Evolutionary conservation across 2,113 vertebrate genomes (phyloP), one percentile per base, ranked within the genome.

Genomic region (Vulpes lagopus): DNA sequence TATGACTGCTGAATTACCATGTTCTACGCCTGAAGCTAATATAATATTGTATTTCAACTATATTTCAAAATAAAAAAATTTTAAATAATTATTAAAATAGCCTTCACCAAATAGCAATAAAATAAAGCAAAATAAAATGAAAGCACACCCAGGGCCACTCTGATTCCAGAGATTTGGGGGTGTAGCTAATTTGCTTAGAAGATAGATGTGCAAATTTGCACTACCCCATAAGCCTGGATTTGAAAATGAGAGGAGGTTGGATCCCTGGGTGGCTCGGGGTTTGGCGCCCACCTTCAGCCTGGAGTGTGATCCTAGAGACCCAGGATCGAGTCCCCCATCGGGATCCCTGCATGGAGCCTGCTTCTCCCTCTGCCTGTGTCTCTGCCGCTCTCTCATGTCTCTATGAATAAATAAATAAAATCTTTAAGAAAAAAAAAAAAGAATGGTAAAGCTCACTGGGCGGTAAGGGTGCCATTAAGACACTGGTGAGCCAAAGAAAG

Each of bases 101-200:
- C 30, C 74, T 51, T 51, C 43, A 30, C 43, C 74, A 76, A 49
- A 27, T 43, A 74, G 11, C 67, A 69, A 67, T 11, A 69, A 69
- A 69, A n/a, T 71, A 71, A 35, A 32, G 16, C 22, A 71, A 22
- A 22, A 25, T 67, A 67, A 67, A 90, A 76, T 27, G 32, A 96
- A 93, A 98, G 55, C 51, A 93, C 3, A 3, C 55, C 62, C 25
- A 90, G 85, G 32, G 74, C 51, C 74, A 94, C 62, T 94, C 73
- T 74, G 62, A 74, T 94, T 95, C 51, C n/a, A 94, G 17, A n/a
- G 25, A 87, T 22, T n/a, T 69, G 64, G 30, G 17, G 25, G 51
- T 49, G 74, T 89, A 94, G 59, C 43, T 79, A 89, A 85, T 89
- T 86, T 86, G 49, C 71, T 95, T 53, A 86, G 32, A 97, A 95